These are phyloP conservation scores for roundworm (Caenorhabditis elegans) DNA, from an alignment of 1,140 invertebrate genomes.

Conservation along the genomic window WBcel235 BX284604.4:12431501-12432000, in stretches of 20 bases:
- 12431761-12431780: conserved; percentile 34
- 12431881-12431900: background rate
- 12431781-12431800: conserved; percentile 16
- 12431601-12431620: background rate
- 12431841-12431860: background rate
- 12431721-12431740: conserved; percentile 24
- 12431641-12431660: conserved; percentile 43
- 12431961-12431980: background rate
- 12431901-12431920: background rate
- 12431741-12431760: conserved; percentile 39
- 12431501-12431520: too few species aligned
- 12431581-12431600: too few species aligned
- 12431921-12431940: background rate
- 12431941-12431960: background rate
- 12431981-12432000: background rate
- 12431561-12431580: too few species aligned
- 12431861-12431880: conserved; percentile 5
- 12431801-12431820: conserved; percentile 21
- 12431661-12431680: conserved; percentile 38
- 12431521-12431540: too few species aligned
- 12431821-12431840: conserved; percentile 13
- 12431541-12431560: too few species aligned
- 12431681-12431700: conserved; percentile 38
- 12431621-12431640: conserved; percentile 13
- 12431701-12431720: conserved; percentile 41